Evolutionary conservation across 1,140 invertebrate genomes (phyloP).

Genomic region (Plectrocnemia conspersa): DNA sequence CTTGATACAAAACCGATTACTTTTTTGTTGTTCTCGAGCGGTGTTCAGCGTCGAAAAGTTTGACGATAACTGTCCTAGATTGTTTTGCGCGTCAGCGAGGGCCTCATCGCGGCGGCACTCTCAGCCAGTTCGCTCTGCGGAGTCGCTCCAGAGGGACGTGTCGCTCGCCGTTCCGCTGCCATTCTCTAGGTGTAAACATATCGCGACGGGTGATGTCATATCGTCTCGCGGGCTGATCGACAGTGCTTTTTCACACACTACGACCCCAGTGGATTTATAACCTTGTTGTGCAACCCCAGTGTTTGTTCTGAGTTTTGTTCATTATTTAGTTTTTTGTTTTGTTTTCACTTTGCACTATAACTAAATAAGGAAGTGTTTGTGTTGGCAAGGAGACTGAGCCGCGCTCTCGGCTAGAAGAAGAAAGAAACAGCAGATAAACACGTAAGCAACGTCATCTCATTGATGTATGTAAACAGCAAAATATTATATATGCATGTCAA

Average conservation of each 20-base stretch:
- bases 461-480: too few relatives aligned
- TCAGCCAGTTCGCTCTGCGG: neutral
- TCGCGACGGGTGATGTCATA: neutral
- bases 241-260: neutral
- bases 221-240: neutral
- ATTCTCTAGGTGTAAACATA: slow-evolving; percentile 1
- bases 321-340: slow-evolving; percentile 29
- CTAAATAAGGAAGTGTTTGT: slow-evolving; percentile 14
- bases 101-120: neutral
- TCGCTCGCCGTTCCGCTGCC: neutral
- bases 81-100: neutral
- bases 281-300: neutral
- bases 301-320: slow-evolving; percentile 31
- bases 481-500: too few relatives aligned
- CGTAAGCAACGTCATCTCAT: too few relatives aligned
- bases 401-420: too few relatives aligned
- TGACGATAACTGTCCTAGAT: slow-evolving; percentile 5
- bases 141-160: neutral
- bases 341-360: slow-evolving; percentile 23
- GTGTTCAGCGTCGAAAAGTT: neutral
- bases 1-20: too few relatives aligned
- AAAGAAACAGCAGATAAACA: too few relatives aligned
- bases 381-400: too few relatives aligned
- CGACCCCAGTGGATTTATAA: neutral
- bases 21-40: neutral